Conservation (phyloP, 2,113 vertebrate genomes). For the Oreochromis tanganicae region DNA sequence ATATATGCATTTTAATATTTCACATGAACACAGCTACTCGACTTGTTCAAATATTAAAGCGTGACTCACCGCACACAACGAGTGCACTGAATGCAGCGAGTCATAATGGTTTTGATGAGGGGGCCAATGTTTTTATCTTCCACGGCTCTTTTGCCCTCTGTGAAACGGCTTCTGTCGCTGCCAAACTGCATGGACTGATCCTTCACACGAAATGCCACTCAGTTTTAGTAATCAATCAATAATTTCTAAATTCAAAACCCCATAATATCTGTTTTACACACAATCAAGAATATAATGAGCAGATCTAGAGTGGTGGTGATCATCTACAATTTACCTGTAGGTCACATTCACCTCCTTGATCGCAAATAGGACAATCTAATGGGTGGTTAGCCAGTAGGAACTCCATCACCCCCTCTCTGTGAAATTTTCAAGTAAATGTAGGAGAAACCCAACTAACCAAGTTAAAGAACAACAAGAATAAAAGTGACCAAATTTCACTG, state of each 20-base stretch:
- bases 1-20: neutral
- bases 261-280: neutral
- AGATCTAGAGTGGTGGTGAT: neutral
- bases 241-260: neutral
- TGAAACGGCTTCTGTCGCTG: slow-evolving; percentile 85
- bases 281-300: neutral
- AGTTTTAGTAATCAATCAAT: neutral
- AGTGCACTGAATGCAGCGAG: slow-evolving; percentile 85
- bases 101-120: slow-evolving; percentile 90
- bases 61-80: slow-evolving; percentile 69
- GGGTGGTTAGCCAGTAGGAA: slow-evolving; percentile 94
- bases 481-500: neutral
- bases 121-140: slow-evolving; percentile 91
- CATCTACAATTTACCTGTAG: slow-evolving; percentile 79
- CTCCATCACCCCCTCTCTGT: slow-evolving; percentile 96
- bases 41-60: neutral
- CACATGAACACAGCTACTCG: neutral
- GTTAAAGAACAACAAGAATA: neutral
- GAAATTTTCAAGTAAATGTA: neutral
- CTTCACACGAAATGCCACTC: slow-evolving; percentile 53
- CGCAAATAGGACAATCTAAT: slow-evolving; percentile 94
- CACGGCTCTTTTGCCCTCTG: slow-evolving; percentile 85
- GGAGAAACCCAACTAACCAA: neutral
- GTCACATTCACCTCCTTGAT: slow-evolving; percentile 96
- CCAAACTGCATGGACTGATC: slow-evolving; percentile 95